A percentile compares a stretch with the other conserved stretches of the same genome.
These are phyloP conservation scores for Acanthoscelides obtectus DNA, from an alignment of 2,888 invertebrate genomes.

Conservation along the genomic window DNA sequence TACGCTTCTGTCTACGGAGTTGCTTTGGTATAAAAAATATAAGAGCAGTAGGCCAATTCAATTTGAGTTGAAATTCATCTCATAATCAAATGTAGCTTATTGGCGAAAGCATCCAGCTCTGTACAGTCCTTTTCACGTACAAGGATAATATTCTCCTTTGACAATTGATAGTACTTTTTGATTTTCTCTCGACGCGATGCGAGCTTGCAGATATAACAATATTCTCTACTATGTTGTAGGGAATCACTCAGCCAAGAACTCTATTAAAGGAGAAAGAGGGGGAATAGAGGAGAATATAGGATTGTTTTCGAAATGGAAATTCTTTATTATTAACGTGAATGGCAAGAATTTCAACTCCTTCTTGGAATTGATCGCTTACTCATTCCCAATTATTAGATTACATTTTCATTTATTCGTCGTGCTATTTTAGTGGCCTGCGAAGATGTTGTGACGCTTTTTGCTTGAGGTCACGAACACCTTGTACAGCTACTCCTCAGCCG, in stretches of 20 bases:
- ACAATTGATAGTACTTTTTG: not conserved
- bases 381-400: too few relatives aligned
- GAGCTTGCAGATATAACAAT: not conserved
- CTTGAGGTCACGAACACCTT: too few relatives aligned
- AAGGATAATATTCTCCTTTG: not conserved
- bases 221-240: not conserved
- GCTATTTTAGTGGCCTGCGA: too few relatives aligned
- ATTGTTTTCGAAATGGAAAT: too few relatives aligned
- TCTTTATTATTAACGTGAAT: too few relatives aligned
- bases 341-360: too few relatives aligned
- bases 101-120: not conserved
- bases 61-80: not conserved
- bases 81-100: not conserved
- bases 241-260: not conserved
- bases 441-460: too few relatives aligned
- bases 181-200: not conserved
- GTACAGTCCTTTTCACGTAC: not conserved
- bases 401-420: too few relatives aligned
- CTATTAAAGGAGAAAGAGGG: not conserved
- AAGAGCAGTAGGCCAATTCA: not conserved
- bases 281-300: not conserved
- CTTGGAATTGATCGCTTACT: too few relatives aligned
- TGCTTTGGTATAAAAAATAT: too few relatives aligned
- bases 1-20: too few relatives aligned
- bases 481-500: too few relatives aligned